Evolutionary conservation across 2,888 invertebrate genomes (phyloP).

Genomic region (Archaeoteleia sp.): DNA sequence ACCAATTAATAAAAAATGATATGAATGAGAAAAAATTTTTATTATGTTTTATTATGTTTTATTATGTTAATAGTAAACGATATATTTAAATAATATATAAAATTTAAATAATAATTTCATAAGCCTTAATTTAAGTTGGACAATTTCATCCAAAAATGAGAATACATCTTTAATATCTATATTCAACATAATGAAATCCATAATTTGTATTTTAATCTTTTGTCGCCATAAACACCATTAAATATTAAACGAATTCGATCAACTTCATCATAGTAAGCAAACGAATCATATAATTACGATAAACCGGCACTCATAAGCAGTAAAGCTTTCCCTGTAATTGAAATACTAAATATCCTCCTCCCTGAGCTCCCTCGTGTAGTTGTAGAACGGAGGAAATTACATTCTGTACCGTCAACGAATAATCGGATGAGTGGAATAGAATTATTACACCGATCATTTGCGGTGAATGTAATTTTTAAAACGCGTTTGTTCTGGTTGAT

Average conservation of each 20-base stretch:
- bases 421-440: slow-evolving; percentile 22
- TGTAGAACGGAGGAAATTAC: slow-evolving; percentile 14
- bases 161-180: too few species aligned
- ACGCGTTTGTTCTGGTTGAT: neutral
- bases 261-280: slow-evolving; percentile 1
- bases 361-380: neutral
- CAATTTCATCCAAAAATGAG: too few species aligned
- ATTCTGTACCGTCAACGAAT: slow-evolving; percentile 21
- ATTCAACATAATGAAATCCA: neutral
- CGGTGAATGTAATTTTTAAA: slow-evolving; percentile 13
- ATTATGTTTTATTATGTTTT: too few species aligned
- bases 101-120: too few species aligned
- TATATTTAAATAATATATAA: too few species aligned
- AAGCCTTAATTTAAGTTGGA: too few species aligned
- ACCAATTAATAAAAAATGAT: too few species aligned
- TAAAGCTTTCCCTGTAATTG: slow-evolving; percentile 18
- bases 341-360: slow-evolving; percentile 21
- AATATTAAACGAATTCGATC: neutral
- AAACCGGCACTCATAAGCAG: slow-evolving; percentile 7
- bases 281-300: neutral
- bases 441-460: slow-evolving; percentile 14
- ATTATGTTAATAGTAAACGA: too few species aligned
- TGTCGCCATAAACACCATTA: neutral
- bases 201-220: neutral
- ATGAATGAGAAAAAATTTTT: too few species aligned